These are phyloP conservation scores for Diplodus sargus DNA, from an alignment of 2,797 vertebrate genomes.

Conservation along the genomic window DNA sequence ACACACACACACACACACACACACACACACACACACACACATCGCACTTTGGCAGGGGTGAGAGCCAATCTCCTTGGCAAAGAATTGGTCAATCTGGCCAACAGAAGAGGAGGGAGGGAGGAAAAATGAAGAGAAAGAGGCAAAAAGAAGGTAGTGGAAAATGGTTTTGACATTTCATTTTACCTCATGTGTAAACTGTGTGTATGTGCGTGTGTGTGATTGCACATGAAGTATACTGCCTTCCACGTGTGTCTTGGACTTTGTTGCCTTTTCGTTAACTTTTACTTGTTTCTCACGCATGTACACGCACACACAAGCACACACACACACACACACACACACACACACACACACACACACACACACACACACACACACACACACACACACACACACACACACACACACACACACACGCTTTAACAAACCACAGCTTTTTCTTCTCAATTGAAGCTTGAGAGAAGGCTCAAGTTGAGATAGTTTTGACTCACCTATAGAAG, in stretches of 20 bases:
- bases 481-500: constrained; percentile 86
- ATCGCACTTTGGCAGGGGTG: constrained; percentile 39
- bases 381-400: too few species aligned
- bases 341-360: not conserved
- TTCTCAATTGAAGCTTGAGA: not conserved
- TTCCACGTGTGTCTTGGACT: not conserved
- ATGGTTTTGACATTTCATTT: constrained; percentile 59
- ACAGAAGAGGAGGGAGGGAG: constrained; percentile 51
- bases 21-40: constrained; percentile 17
- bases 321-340: not conserved
- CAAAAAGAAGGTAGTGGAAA: constrained; percentile 42
- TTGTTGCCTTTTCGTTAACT: not conserved
- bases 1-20: constrained; percentile 1
- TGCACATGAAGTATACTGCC: not conserved
- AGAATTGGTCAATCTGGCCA: constrained; percentile 57
- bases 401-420: not conserved
- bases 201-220: not conserved
- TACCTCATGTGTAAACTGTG: constrained; percentile 28
- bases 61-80: constrained; percentile 62
- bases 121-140: constrained; percentile 30
- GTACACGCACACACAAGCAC: not conserved
- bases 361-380: too few species aligned
- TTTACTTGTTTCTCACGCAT: not conserved
- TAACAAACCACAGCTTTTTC: not conserved
- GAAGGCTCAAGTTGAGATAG: not conserved